Percentiles rank a stretch among this genome's conserved stretches.
These are phyloP conservation scores for Pelagia noctiluca DNA, from an alignment of 30 jellyfish, hydroid and myxozoan genomes.

Conservation along the genomic window DNA sequence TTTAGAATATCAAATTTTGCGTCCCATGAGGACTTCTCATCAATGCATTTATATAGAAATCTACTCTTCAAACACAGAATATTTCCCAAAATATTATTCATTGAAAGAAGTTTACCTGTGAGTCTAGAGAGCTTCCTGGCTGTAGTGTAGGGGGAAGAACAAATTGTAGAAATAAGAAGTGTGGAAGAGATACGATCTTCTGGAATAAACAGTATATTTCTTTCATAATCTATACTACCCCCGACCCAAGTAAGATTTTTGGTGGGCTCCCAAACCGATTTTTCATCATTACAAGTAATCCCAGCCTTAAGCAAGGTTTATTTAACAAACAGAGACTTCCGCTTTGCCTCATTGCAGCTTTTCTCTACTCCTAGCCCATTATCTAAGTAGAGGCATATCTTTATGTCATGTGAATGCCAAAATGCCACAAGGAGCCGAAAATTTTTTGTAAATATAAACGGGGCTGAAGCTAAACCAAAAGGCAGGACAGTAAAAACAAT, in stretches of 20 bases:
- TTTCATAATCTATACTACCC: constrained; percentile 7
- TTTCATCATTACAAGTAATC: constrained; percentile 23
- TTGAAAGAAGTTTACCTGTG: constrained; percentile 48
- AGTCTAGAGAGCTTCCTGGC: constrained; percentile 40
- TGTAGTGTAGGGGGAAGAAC: constrained; percentile 24
- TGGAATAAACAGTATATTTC: background rate
- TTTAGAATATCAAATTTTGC: constrained; percentile 17
- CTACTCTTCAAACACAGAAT: constrained; percentile 16
- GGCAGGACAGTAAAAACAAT: constrained; percentile 33
- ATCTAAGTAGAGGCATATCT: constrained; percentile 3
- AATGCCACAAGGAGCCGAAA: too few species aligned
- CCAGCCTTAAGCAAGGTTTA: constrained; percentile 9
- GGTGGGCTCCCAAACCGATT: constrained; percentile 42
- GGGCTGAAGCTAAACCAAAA: constrained; percentile 49
- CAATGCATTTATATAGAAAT: constrained; percentile 22
- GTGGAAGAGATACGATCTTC: constrained; percentile 36
- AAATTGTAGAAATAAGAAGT: background rate
- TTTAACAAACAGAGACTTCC: background rate
- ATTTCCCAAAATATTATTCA: constrained; percentile 27
- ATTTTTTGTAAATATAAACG: constrained; percentile 27
- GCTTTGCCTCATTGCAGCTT: background rate
- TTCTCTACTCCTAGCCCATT: constrained; percentile 16
- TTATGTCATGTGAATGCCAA: constrained; percentile 29
- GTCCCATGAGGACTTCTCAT: constrained; percentile 29
- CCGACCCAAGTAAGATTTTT: constrained; percentile 45